Evolutionary conservation across 1,140 invertebrate genomes (phyloP).

Genomic region (Colletes latitarsis): DNA sequence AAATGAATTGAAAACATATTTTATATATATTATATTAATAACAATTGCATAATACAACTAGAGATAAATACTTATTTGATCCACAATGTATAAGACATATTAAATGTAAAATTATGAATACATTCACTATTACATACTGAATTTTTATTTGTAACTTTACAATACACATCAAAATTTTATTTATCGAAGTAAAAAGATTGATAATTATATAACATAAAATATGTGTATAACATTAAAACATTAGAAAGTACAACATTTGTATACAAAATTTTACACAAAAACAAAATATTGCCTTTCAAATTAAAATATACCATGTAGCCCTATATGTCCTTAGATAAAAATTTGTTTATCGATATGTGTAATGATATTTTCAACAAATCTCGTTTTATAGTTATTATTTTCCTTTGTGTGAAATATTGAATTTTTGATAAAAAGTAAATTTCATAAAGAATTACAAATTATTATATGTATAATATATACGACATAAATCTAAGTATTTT

Average conservation of each 20-base stretch:
- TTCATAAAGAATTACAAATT: not conserved
- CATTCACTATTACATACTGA: conserved; percentile 15
- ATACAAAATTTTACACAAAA: not conserved
- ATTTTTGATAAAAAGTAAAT: not conserved
- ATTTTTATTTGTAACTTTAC: conserved; percentile 29
- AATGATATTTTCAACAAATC: conserved; percentile 14
- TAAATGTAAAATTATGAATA: conserved; percentile 16
- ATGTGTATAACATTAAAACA: not conserved
- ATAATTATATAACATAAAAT: not conserved
- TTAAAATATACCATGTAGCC: not conserved
- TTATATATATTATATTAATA: conserved; percentile 36
- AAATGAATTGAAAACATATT: conserved; percentile 22
- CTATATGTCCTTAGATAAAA: not conserved
- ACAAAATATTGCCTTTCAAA: too few relatives aligned
- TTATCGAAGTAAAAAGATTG: not conserved
- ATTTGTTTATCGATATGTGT: not conserved
- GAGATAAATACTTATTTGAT: not conserved
- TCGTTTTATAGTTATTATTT: not conserved
- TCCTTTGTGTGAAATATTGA: not conserved
- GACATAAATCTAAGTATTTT: conserved; percentile 45
- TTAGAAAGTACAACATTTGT: not conserved
- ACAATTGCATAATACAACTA: not conserved
- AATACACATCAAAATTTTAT: conserved; percentile 10
- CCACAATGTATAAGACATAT: conserved; percentile 14
- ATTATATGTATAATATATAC: not conserved